Percentiles rank a stretch among this genome's conserved stretches.
phyloP scores from a whole-genome alignment of 92 coral and sea anemone genomes.

The Palythoa grandiflora region DNA sequence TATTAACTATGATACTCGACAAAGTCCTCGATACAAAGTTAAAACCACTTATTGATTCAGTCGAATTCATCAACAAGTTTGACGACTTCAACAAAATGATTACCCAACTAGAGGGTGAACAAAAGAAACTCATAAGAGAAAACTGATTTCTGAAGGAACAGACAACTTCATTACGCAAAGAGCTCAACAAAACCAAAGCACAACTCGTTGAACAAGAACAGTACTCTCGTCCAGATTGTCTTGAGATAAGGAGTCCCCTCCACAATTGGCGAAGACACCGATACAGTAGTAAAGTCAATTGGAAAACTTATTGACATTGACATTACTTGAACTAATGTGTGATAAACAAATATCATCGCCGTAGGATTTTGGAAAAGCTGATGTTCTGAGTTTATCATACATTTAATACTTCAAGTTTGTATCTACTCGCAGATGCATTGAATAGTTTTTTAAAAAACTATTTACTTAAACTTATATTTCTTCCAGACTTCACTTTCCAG shows the following conservation, averaged over 20 bases:
- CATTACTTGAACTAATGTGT: too few relatives aligned
- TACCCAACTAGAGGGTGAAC: conserved; percentile 25
- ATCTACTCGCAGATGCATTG: too few relatives aligned
- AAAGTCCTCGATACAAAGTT: conserved; percentile 20
- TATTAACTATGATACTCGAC: not conserved
- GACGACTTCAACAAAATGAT: conserved; percentile 23
- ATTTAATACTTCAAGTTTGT: too few relatives aligned
- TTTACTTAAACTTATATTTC: too few relatives aligned
- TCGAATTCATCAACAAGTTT: conserved; percentile 7
- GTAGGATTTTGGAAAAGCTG: too few relatives aligned
- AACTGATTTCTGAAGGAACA: conserved; percentile 7
- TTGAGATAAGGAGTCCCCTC: conserved; percentile 20
- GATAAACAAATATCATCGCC: too few relatives aligned
- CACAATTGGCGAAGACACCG: conserved; percentile 15
- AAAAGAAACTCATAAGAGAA: conserved; percentile 21
- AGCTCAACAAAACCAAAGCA: conserved; percentile 17
- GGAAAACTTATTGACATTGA: conserved; percentile 8
- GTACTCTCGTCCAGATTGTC: conserved; percentile 10
- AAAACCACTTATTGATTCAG: conserved; percentile 18
- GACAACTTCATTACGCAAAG: conserved; percentile 18
- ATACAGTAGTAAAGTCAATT: conserved; percentile 12
- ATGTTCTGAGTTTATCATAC: too few relatives aligned
- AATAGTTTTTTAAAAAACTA: too few relatives aligned
- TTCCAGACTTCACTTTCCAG: too few relatives aligned
- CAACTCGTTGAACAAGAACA: conserved; percentile 13